Percentiles rank a stretch among this genome's conserved stretches.
Conservation (phyloP, 53 echinoderm and acorn worm species). For the Antedon mediterranea region DNA sequence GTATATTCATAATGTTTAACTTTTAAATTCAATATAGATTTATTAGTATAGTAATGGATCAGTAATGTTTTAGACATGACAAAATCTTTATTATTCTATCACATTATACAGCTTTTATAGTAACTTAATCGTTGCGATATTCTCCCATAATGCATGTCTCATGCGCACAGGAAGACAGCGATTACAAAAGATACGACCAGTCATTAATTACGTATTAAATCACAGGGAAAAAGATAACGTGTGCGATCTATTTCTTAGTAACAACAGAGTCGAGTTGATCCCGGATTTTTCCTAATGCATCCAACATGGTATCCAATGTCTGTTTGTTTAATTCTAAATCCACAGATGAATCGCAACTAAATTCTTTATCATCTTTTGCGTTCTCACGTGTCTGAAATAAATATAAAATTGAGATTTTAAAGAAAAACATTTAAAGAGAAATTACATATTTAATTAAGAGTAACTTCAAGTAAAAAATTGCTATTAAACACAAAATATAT, state of each 20-base stretch:
- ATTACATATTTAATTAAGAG: not conserved
- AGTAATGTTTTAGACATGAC: too few species aligned
- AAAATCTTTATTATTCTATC: too few species aligned
- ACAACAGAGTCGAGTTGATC: conserved; percentile 87
- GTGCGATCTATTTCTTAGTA: conserved; percentile 17
- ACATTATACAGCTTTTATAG: too few species aligned
- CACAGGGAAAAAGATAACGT: too few species aligned
- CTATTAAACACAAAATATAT: too few species aligned
- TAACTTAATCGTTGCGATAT: too few species aligned
- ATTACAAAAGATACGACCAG: not conserved
- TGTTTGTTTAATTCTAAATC: conserved; percentile 88
- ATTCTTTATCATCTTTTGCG: conserved; percentile 18
- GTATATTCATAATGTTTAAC: too few species aligned
- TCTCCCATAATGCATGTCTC: too few species aligned
- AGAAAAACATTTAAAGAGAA: not conserved
- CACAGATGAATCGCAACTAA: conserved; percentile 38
- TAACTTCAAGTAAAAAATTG: too few species aligned
- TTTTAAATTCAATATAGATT: too few species aligned
- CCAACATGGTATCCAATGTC: conserved; percentile 89
- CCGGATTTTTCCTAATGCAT: conserved; percentile 82
- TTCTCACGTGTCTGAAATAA: conserved; percentile 54
- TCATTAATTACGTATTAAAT: not conserved
- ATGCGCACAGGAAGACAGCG: not conserved
- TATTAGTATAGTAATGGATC: too few species aligned
- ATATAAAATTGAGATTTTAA: not conserved